A percentile compares a stretch with the other conserved stretches of the same genome.
phyloP scores from a whole-genome alignment of 2,888 invertebrate species.

The Drosophila melanosoma region DNA sequence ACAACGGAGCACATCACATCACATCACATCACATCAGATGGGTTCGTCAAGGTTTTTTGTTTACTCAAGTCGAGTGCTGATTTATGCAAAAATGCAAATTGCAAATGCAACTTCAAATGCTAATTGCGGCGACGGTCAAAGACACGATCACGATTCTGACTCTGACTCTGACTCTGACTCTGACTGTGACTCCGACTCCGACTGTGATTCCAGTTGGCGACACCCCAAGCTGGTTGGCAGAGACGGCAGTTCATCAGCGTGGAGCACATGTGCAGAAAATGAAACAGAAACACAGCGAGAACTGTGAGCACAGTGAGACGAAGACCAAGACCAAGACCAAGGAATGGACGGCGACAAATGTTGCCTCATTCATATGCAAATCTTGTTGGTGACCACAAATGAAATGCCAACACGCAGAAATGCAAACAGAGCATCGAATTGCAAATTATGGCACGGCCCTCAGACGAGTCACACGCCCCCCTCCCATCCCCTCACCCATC shows the following conservation, averaged over 20 bases:
- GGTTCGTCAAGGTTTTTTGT: conserved; percentile 45
- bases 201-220: conserved; percentile 9
- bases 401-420: conserved; percentile 80
- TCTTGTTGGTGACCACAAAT: conserved; percentile 71
- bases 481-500: not conserved
- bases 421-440: conserved; percentile 80
- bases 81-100: conserved; percentile 77
- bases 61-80: conserved; percentile 31
- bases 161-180: not conserved
- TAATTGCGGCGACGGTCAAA: conserved; percentile 77
- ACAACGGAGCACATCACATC: not conserved
- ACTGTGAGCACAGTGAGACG: conserved; percentile 11
- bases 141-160: conserved; percentile 59
- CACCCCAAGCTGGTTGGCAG: conserved; percentile 30
- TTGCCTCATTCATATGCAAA: conserved; percentile 78
- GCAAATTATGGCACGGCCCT: conserved; percentile 67
- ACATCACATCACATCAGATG: not conserved
- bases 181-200: conserved; percentile 2
- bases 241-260: conserved; percentile 77
- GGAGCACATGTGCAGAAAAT: conserved; percentile 48
- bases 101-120: conserved; percentile 79
- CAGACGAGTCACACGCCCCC: conserved; percentile 11
- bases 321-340: not conserved
- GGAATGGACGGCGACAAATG: conserved; percentile 15
- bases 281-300: conserved; percentile 23